Base-by-base conservation (phyloP, 2,113 vertebrate species). In the Erythrolamprus reginae region DNA sequence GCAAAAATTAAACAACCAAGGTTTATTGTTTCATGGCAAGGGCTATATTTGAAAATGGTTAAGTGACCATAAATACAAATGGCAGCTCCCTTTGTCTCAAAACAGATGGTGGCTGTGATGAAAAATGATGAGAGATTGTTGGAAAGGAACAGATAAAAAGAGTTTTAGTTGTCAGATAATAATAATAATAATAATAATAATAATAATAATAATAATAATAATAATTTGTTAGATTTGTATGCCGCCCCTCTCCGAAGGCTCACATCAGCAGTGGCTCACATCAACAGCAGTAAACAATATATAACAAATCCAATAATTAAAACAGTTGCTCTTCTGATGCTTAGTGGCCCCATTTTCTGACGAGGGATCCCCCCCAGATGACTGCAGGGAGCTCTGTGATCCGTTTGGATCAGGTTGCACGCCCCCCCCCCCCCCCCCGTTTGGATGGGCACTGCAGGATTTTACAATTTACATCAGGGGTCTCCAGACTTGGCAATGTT, bases 391-490 rank as follows among this genome's bases (percentile, higher is more conserved):
- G 17, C 33, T 33, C 33, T 38, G 70, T 9, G 33, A 21, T 15
- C 17, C 3, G 33, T 21, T 77, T 21, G 70, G 70, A 42, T 77
- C 70, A 77, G 61, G 61, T 65, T 19, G 17, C 70, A 3, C 17
- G 1, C 33, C 17, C 5, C 0, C 5, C 1, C n/a, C 33, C 13
- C 15, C 5, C n/a, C 1, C 13, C 5, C 26, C 3, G 1, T 65
- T 38, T 77, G 70, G 7, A 33, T 42, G 70, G 4, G 33, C 70
- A 77, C 38, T 33, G 33, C 33, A 42, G 33, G 33, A 77, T 21
- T 21, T 38, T 77, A 77, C 21, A 77, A 38, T 77, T 77, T 77
- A 77, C 3, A 9, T 38, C 45, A 45, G 45, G 45, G 45, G 45
- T 45, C 5, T 5, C 45, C 45, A 45, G 5, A 45, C 45, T 45